Evolutionary conservation across 1,140 invertebrate genomes (phyloP), one percentile per base, ranked within the genome.

Genomic region (Dendroctonus valens): DNA sequence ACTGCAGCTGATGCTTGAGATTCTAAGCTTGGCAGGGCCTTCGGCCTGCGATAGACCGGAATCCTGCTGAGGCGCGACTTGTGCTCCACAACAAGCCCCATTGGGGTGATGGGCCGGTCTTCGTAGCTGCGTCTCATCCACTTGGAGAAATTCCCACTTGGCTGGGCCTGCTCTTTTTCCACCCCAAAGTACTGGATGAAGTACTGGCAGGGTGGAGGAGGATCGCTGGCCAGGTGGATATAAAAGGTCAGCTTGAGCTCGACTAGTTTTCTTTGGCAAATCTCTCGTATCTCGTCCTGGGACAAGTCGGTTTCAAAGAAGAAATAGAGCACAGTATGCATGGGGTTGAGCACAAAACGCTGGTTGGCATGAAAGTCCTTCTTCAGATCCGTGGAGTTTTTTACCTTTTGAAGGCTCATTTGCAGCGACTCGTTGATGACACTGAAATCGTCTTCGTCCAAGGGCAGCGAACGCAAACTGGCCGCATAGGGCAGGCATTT

Each of bases 391-490:
- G 58, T 60, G 3, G 69, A 70, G 15, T 73, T 68, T 59, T 73
- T 71, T 5, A 67, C 69, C 41, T 71, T 71, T 53, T 66, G 63
- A 11, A 68, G 41, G 41, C 66, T 70, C 72, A 74, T 74, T 37
- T 70, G 60, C 15, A 73, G 41, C 7, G 69, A 68, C 48, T 75
- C 62, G 46, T 70, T 63, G 7, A 75, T 74, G 9, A 70, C 52
- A 11, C 61, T 12, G 6, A 69, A 52, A 52, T 75, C 74, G 26
- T 54, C 50, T 7, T 72, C 68, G 44, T 71, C 67, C 9, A 75
- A 54, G 5, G 74, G 74, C 44, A 75, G 55, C 11, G 73, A 74
- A 9, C 57, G 49, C 44, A 75, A 64, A 59, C 74, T 75, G 8
- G 73, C 58, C 6, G 73, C 52, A 50, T 75, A 75, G 4, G 74